phyloP scores from a whole-genome alignment of 2,797 vertebrate species.

The Lerista edwardsae region DNA sequence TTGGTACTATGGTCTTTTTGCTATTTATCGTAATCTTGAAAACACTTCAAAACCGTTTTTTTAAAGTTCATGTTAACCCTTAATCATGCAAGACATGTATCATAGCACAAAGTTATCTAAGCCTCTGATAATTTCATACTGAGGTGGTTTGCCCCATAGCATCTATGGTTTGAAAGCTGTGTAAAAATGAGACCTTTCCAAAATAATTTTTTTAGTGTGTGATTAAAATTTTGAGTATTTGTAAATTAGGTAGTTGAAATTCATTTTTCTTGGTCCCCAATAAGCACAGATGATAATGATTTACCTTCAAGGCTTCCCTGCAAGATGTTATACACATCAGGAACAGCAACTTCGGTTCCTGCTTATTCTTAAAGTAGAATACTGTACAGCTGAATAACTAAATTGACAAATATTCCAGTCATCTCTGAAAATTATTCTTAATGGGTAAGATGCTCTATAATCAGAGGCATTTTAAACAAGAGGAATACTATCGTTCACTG shows the following conservation, averaged over 20 bases:
- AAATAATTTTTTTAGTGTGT: not conserved
- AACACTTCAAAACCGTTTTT: constrained; percentile 35
- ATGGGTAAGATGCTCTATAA: constrained; percentile 4
- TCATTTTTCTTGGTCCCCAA: constrained; percentile 4
- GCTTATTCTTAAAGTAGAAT: constrained; percentile 38
- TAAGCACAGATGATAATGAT: not conserved
- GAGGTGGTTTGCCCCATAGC: not conserved
- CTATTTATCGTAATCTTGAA: constrained; percentile 57
- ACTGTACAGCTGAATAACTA: not conserved
- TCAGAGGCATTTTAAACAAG: not conserved
- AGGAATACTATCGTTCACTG: constrained; percentile 12
- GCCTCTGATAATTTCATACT: constrained; percentile 36
- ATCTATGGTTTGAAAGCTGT: constrained; percentile 3
- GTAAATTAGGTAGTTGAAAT: constrained; percentile 10
- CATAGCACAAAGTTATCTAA: constrained; percentile 50
- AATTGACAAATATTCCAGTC: not conserved
- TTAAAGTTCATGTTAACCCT: constrained; percentile 35
- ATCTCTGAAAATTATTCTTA: constrained; percentile 10
- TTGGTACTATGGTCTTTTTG: constrained; percentile 63
- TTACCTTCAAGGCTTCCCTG: constrained; percentile 25
- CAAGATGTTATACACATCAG: constrained; percentile 23
- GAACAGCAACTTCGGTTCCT: constrained; percentile 36
- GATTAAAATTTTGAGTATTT: constrained; percentile 11
- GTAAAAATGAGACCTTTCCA: constrained; percentile 4
- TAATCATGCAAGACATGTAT: constrained; percentile 20